Percentiles rank a stretch among this genome's conserved stretches.
Conservation (phyloP, 37 sponge, comb jelly and placozoan species). For the Diacarnus erythraeanus region DNA sequence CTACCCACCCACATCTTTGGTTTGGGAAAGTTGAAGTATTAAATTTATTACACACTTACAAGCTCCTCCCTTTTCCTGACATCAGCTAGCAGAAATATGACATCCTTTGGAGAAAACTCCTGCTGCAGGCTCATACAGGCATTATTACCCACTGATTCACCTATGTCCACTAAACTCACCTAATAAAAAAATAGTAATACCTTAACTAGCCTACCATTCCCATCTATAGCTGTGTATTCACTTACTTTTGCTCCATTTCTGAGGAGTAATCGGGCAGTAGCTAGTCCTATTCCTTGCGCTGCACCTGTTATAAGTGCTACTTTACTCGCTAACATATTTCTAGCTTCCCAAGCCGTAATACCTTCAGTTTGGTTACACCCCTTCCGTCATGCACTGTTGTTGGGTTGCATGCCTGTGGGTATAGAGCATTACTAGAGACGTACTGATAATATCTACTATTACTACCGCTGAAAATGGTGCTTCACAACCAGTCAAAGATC, state of each 20-base stretch:
- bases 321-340: slow-evolving; percentile 15
- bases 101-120: slow-evolving; percentile 28
- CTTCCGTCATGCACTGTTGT: too few relatives aligned
- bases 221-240: too few relatives aligned
- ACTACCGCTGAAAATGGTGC: neutral
- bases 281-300: slow-evolving; percentile 78
- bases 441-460: neutral
- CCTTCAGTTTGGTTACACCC: too few relatives aligned
- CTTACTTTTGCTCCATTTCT: slow-evolving; percentile 61
- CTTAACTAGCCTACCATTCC: too few relatives aligned
- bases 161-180: slow-evolving; percentile 61
- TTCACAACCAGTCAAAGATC: neutral
- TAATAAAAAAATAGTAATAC: too few relatives aligned
- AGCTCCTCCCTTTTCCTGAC: slow-evolving; percentile 51
- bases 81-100: slow-evolving; percentile 46
- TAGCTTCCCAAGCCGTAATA: too few relatives aligned
- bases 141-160: slow-evolving; percentile 14
- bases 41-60: slow-evolving; percentile 16
- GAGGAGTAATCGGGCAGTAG: slow-evolving; percentile 46
- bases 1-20: too few relatives aligned
- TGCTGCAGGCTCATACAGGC: slow-evolving; percentile 30
- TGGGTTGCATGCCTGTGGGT: too few relatives aligned
- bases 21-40: too few relatives aligned
- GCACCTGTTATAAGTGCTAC: slow-evolving; percentile 82
- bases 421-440: neutral